A percentile compares a stretch with the other conserved stretches of the same genome.
Evolutionary conservation across 1,140 invertebrate genomes (phyloP).

Genomic region (Drosophila kurseongensis): DNA sequence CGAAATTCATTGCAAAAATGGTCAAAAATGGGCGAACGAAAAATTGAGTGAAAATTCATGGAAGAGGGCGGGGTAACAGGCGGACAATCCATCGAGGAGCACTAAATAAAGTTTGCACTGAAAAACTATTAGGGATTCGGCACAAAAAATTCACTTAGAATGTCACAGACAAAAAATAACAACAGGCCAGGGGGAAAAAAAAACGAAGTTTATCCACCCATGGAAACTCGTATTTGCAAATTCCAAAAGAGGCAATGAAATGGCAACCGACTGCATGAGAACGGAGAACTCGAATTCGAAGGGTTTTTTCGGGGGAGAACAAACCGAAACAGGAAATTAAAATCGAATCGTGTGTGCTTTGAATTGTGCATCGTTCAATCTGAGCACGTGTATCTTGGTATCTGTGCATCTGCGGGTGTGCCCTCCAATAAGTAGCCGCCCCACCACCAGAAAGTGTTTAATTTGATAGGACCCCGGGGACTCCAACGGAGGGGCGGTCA

Average conservation of each 20-base stretch:
- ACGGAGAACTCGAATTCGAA: conserved; percentile 5
- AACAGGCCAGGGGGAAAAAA: conserved; percentile 17
- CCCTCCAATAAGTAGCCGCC: conserved; percentile 51
- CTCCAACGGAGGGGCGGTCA: conserved; percentile 24
- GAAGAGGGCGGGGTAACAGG: conserved; percentile 15
- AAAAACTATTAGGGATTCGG: conserved; percentile 66
- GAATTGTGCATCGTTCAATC: conserved; percentile 30
- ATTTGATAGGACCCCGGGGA: conserved; percentile 64
- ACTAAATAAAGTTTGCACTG: conserved; percentile 73
- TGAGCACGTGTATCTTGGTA: conserved; percentile 14
- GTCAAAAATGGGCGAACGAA: conserved; percentile 55
- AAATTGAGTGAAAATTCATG: conserved; percentile 62
- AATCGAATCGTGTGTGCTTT: conserved; percentile 60
- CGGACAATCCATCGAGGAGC: conserved; percentile 22
- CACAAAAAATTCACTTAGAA: conserved; percentile 59
- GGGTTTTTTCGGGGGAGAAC: conserved; percentile 14
- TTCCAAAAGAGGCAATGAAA: conserved; percentile 48
- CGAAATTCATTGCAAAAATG: conserved; percentile 74
- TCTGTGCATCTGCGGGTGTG: conserved; percentile 13
- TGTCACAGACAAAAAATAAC: conserved; percentile 47
- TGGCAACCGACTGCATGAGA: conserved; percentile 15
- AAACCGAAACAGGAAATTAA: conserved; percentile 77
- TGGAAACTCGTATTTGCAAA: conserved; percentile 55
- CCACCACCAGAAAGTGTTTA: conserved; percentile 63
- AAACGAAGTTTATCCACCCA: conserved; percentile 32